phyloP scores from a whole-genome alignment of 2,797 vertebrate species.

The Podarcis lilfordi region DNA sequence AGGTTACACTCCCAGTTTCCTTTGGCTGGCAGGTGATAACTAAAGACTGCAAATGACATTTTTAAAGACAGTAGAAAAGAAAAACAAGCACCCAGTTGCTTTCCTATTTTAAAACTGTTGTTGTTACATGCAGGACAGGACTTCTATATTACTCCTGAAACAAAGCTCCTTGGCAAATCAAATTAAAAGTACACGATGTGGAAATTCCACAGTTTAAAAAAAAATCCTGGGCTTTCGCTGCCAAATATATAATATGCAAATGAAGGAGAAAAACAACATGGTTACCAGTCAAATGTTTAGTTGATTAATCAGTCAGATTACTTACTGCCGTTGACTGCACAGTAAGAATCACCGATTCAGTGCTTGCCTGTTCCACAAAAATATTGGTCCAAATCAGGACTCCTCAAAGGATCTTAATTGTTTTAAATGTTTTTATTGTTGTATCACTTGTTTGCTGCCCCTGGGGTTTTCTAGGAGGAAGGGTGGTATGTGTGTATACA shows the following conservation, averaged over 20 bases:
- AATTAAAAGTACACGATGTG: neutral
- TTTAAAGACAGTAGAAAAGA: neutral
- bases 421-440: too few relatives aligned
- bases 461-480: too few relatives aligned
- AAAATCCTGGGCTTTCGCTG: neutral
- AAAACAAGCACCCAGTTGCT: neutral
- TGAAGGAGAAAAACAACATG: neutral
- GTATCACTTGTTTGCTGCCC: too few relatives aligned
- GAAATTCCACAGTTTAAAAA: neutral
- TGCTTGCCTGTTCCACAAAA: too few relatives aligned
- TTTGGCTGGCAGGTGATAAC: conserved; percentile 1
- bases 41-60: neutral
- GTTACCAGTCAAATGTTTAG: too few relatives aligned
- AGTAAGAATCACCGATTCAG: too few relatives aligned
- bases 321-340: too few relatives aligned
- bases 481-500: too few relatives aligned
- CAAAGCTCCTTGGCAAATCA: neutral
- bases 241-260: neutral
- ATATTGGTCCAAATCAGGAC: too few relatives aligned
- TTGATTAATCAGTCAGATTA: too few relatives aligned
- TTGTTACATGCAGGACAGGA: neutral
- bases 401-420: too few relatives aligned
- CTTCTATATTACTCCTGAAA: neutral
- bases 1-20: neutral
- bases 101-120: neutral